These are phyloP conservation scores for Microcaecilia unicolor DNA, from an alignment of 2,797 vertebrate species.

Conservation along the genomic window DNA sequence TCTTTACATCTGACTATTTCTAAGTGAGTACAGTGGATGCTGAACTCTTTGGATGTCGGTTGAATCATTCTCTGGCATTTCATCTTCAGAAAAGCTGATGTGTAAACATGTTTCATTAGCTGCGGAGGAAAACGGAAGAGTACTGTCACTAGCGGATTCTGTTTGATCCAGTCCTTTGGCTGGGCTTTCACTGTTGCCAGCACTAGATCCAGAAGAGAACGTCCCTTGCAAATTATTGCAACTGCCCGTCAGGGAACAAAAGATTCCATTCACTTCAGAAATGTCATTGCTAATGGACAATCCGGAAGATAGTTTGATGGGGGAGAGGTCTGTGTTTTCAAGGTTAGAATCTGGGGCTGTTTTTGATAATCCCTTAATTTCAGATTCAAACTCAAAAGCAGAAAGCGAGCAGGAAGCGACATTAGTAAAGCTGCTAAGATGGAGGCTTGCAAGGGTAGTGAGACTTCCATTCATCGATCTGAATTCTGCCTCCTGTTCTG, in stretches of 20 bases:
- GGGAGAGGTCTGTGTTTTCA: conserved; percentile 59
- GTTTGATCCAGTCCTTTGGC: not conserved
- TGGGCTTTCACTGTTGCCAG: too few species aligned
- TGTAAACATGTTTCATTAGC: conserved; percentile 69
- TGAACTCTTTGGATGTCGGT: not conserved
- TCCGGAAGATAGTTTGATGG: conserved; percentile 47
- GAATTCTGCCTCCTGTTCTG: conserved; percentile 39
- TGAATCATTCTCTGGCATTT: conserved; percentile 50
- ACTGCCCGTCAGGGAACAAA: conserved; percentile 48
- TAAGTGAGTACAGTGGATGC: conserved; percentile 7
- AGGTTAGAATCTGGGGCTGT: conserved; percentile 42
- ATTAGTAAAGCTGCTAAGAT: conserved; percentile 55
- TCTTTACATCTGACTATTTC: not conserved
- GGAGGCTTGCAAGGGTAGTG: not conserved
- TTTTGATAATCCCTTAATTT: conserved; percentile 2
- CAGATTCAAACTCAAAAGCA: conserved; percentile 50
- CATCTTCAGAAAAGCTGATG: conserved; percentile 80
- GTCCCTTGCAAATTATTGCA: conserved; percentile 7
- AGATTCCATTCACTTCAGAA: conserved; percentile 38
- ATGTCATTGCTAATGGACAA: conserved; percentile 39
- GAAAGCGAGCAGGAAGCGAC: conserved; percentile 54
- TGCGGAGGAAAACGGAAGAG: conserved; percentile 41
- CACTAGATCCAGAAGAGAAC: conserved; percentile 1
- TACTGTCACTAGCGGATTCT: conserved; percentile 15
- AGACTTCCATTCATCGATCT: not conserved